Conservation (phyloP, 2,113 vertebrate genomes). For the Eidolon helvum region DNA sequence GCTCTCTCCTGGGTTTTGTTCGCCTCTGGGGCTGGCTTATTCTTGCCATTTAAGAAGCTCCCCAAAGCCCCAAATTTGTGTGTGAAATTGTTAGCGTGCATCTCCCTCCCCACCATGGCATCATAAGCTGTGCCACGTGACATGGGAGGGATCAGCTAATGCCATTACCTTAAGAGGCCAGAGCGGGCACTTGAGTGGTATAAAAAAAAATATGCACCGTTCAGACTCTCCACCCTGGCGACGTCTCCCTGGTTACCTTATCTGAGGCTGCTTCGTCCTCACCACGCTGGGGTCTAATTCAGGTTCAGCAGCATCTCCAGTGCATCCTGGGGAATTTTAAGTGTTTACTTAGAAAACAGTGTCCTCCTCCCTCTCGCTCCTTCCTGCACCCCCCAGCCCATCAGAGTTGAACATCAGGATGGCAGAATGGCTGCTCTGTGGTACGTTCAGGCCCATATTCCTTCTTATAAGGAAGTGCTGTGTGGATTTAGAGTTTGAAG, state of each 20-base stretch:
- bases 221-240: not conserved
- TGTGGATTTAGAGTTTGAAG: not conserved
- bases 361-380: not conserved
- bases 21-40: slow-evolving; percentile 54
- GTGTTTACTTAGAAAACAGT: slow-evolving; percentile 33
- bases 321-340: slow-evolving; percentile 26
- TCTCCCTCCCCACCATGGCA: slow-evolving; percentile 16
- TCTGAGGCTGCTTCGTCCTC: not conserved
- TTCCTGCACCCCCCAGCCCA: not conserved
- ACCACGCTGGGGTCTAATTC: not conserved
- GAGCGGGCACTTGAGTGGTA: not conserved
- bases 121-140: not conserved
- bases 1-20: slow-evolving; percentile 38
- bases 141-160: not conserved
- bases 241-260: slow-evolving; percentile 59
- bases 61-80: slow-evolving; percentile 42
- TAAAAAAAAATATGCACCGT: not conserved
- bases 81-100: slow-evolving; percentile 28
- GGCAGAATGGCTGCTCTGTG: not conserved
- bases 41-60: slow-evolving; percentile 52
- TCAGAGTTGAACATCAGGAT: not conserved
- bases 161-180: slow-evolving; percentile 40
- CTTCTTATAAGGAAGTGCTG: not conserved
- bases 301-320: not conserved
- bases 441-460: not conserved